Percentiles rank a stretch among this genome's conserved stretches.
phyloP scores from a whole-genome alignment of 1,140 invertebrate species.

The Danaus plexippus region DNA sequence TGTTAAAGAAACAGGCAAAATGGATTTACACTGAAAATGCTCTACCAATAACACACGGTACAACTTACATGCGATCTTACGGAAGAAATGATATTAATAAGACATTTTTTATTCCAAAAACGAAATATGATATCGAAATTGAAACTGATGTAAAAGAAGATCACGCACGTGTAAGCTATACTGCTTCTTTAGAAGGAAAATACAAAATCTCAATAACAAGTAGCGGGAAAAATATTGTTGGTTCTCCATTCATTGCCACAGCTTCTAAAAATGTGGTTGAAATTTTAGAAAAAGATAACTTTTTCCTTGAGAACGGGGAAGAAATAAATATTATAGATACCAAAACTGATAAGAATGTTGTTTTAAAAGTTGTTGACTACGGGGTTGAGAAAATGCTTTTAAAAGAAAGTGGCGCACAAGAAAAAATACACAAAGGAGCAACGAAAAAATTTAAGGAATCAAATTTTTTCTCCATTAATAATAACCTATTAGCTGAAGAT shows the following conservation, averaged over 20 bases:
- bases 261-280: conserved; percentile 53
- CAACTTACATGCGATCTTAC: conserved; percentile 53
- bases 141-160: conserved; percentile 47
- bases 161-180: conserved; percentile 57
- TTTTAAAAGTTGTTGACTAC: conserved; percentile 70
- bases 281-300: conserved; percentile 51
- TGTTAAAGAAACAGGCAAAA: conserved; percentile 51
- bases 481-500: conserved; percentile 21
- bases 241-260: conserved; percentile 64
- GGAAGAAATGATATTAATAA: conserved; percentile 64
- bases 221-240: conserved; percentile 62
- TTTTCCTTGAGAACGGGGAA: conserved; percentile 61
- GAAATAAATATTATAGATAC: conserved; percentile 60
- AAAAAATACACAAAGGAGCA: conserved; percentile 63
- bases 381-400: conserved; percentile 71
- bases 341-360: conserved; percentile 63
- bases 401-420: conserved; percentile 65
- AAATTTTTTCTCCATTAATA: conserved; percentile 9
- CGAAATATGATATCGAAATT: conserved; percentile 62
- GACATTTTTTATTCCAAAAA: conserved; percentile 64
- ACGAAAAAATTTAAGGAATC: conserved; percentile 45
- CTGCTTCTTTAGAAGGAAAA: conserved; percentile 52
- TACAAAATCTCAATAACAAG: conserved; percentile 68
- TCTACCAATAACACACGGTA: conserved; percentile 56
- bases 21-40: conserved; percentile 49